Evolutionary conservation across 1,140 invertebrate genomes (phyloP), one percentile per base, ranked within the genome.

Genomic region (Caenorhabditis tropicalis): DNA sequence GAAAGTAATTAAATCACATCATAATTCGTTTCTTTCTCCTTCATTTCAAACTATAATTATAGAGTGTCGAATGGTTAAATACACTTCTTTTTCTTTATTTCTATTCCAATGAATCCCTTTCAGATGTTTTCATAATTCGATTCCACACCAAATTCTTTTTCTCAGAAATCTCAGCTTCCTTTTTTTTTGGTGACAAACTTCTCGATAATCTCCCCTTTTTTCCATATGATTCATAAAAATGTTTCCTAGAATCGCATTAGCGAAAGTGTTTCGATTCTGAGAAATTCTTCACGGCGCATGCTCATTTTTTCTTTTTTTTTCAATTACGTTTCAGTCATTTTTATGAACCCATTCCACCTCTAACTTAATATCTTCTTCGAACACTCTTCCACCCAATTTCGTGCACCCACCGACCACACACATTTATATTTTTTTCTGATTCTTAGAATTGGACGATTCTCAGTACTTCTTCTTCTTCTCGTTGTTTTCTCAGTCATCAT

Each of bases 401-500:
- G 21, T 74, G 65, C 24, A 60, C 56, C 56, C 29, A 15, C 33
- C 58, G 58, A n/a, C 33, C 58, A 31, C 65, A 39, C 33, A 51
- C n/a, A 51, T 19, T 19, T 24, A 51, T n/a, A n/a, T 43, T 12
- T 43, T 12, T 2, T 43, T 43, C 43, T 43, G 65, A 74, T 74
- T 74, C 65, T 24, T 21, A n/a, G 65, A 74, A 74, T 74, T 10
- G n/a, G 16, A 43, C 33, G 24, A 74, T 74, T 74, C 65, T 46
- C 65, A 36, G 65, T 74, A 74, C 65, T 74, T 74, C 65, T 74
- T 65, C n/a, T 56, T 27, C 24, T 27, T 56, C 15, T 56, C 36
- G 65, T 43, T 74, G 65, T 74, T 74, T 74, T 74, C 65, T 43
- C 65, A 74, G 36, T 43, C 65, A 74, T 74, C 65, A 65, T 65